A percentile compares a stretch with the other conserved stretches of the same genome.
Evolutionary conservation across 2,113 vertebrate species (phyloP).

Genomic region (Anarhynchus alexandrinus): DNA sequence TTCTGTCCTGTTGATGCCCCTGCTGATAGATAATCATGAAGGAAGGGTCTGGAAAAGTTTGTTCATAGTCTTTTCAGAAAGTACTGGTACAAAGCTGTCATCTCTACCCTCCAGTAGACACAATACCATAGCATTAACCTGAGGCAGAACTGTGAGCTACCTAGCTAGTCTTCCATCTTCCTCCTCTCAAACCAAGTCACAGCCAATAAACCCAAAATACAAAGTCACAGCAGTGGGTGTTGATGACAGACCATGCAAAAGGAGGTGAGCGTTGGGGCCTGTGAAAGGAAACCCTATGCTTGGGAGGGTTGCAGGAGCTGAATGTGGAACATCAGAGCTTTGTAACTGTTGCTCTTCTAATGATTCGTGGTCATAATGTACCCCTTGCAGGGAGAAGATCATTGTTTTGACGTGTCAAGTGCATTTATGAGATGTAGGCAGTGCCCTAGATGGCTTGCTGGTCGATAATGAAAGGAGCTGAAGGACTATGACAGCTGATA

Average conservation of each 20-base stretch:
- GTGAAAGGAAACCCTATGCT: neutral
- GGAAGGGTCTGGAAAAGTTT: neutral
- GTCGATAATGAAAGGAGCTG: neutral
- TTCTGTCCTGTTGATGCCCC: neutral
- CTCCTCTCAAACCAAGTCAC: neutral
- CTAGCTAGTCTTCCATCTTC: neutral
- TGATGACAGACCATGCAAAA: neutral
- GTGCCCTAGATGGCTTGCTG: neutral
- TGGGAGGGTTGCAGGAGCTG: neutral
- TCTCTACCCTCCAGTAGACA: neutral
- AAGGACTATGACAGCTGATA: neutral
- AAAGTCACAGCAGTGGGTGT: neutral
- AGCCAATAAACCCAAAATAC: neutral
- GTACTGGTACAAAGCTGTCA: neutral
- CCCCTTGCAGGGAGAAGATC: neutral
- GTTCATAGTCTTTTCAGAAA: neutral
- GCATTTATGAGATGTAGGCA: neutral
- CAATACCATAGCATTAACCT: too few species aligned
- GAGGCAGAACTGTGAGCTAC: neutral
- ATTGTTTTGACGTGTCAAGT: neutral
- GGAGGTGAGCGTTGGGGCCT: neutral
- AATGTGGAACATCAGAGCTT: rapidly evolving
- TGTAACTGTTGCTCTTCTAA: neutral
- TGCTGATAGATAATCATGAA: neutral
- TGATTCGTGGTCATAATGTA: neutral